Percentiles rank a stretch among this genome's conserved stretches.
Conservation (phyloP, 2,888 invertebrate species). For the Frankliniella fusca region DNA sequence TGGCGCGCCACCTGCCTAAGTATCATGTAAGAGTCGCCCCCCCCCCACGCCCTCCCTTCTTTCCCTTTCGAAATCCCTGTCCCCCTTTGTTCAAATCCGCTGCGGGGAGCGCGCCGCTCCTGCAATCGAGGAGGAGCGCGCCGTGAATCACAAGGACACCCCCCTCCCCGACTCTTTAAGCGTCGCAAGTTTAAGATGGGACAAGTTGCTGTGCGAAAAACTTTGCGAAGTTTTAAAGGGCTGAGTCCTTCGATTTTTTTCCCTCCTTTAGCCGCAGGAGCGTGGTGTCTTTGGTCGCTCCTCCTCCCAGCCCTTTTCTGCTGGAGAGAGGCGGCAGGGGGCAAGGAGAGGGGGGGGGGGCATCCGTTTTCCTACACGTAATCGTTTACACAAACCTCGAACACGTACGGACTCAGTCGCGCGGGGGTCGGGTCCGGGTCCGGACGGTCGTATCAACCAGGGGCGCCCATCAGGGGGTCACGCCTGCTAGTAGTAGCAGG, state of each 20-base stretch:
- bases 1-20: neutral
- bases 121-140: too few species aligned
- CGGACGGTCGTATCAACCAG: too few species aligned
- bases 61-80: neutral
- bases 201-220: constrained; percentile 7
- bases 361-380: neutral
- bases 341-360: too few species aligned
- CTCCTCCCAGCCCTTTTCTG: neutral
- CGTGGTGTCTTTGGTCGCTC: too few species aligned
- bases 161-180: neutral
- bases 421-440: too few species aligned
- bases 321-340: too few species aligned
- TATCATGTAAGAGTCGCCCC: constrained; percentile 6
- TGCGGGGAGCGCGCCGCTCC: too few species aligned
- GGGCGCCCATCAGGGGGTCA: neutral
- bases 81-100: too few species aligned
- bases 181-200: constrained; percentile 20
- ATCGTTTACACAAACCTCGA: neutral
- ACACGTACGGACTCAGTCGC: too few species aligned
- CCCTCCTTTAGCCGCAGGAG: too few species aligned
- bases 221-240: constrained; percentile 2
- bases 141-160: neutral
- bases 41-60: neutral
- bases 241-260: constrained; percentile 10
- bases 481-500: neutral